A percentile compares a stretch with the other conserved stretches of the same genome.
Evolutionary conservation across 2,888 invertebrate genomes (phyloP).

Genomic region (Eupithecia exiguata): DNA sequence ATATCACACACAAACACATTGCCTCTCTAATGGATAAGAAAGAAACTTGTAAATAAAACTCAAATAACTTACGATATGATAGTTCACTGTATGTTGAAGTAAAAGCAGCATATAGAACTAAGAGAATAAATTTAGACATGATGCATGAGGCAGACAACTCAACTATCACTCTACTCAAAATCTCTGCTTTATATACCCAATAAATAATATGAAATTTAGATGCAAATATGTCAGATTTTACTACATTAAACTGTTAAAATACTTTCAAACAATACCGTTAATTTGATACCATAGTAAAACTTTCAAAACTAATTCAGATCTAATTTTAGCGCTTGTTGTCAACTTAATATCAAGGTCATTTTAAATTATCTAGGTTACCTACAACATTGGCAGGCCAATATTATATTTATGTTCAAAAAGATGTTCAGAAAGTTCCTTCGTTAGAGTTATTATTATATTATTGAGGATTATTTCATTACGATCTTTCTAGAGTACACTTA

Average conservation of each 20-base stretch:
- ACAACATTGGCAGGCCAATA: not conserved
- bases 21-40: no score
- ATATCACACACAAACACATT: no score
- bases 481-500: not conserved
- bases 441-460: no score
- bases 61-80: conserved; percentile 26
- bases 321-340: not conserved
- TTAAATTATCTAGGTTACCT: not conserved
- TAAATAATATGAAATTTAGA: conserved; percentile 24
- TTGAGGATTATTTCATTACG: not conserved
- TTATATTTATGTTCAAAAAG: not conserved
- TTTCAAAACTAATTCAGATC: not conserved
- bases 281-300: conserved; percentile 3
- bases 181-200: conserved; percentile 25
- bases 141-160: conserved; percentile 11
- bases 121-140: conserved; percentile 20
- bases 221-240: conserved; percentile 15
- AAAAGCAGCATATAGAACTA: conserved; percentile 11
- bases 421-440: not conserved
- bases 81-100: conserved; percentile 16
- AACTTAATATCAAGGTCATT: not conserved
- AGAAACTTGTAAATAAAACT: not conserved
- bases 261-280: conserved; percentile 14
- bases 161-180: not conserved
- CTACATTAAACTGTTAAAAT: not conserved